These are phyloP conservation scores for Dunckerocampus dactyliophorus DNA, from an alignment of 2,113 vertebrate species.

Conservation along the genomic window DNA sequence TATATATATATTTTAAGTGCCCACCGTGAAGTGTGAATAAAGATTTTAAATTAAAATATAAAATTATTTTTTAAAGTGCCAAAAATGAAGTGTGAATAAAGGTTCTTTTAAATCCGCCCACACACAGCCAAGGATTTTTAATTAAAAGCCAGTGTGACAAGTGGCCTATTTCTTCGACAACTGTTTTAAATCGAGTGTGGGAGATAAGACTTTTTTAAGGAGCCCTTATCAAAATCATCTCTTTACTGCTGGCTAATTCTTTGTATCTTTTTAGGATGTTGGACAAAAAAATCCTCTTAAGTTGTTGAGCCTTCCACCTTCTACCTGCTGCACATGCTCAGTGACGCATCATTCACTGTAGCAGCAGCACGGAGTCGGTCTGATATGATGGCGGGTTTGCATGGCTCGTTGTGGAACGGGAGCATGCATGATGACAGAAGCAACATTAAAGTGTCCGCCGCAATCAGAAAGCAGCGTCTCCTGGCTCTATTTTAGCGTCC, in stretches of 20 bases:
- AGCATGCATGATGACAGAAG: conserved; percentile 38
- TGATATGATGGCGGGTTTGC: conserved; percentile 36
- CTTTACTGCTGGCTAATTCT: conserved; percentile 66
- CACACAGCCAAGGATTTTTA: conserved; percentile 49
- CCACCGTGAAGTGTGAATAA: too few species aligned
- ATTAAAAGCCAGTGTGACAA: conserved; percentile 71
- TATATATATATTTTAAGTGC: too few species aligned
- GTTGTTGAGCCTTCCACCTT: conserved; percentile 42
- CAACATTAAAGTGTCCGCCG: conserved; percentile 45
- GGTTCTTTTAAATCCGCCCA: neutral
- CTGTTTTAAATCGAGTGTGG: conserved; percentile 60
- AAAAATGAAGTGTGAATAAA: too few species aligned
- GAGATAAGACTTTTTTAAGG: conserved; percentile 69
- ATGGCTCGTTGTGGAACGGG: conserved; percentile 21
- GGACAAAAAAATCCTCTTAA: conserved; percentile 41
- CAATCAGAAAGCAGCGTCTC: conserved; percentile 49
- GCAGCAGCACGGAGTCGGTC: conserved; percentile 38
- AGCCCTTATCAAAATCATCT: conserved; percentile 63
- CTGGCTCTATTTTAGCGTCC: conserved; percentile 56
- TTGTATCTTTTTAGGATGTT: conserved; percentile 41
- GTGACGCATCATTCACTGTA: conserved; percentile 16
- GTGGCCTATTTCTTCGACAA: conserved; percentile 59
- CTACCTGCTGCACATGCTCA: conserved; percentile 19
- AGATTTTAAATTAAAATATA: too few species aligned
- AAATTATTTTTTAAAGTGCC: too few species aligned